Evolutionary conservation across 1,140 invertebrate genomes (phyloP), one percentile per base, ranked within the genome.

Genomic region (Heliconius himera): DNA sequence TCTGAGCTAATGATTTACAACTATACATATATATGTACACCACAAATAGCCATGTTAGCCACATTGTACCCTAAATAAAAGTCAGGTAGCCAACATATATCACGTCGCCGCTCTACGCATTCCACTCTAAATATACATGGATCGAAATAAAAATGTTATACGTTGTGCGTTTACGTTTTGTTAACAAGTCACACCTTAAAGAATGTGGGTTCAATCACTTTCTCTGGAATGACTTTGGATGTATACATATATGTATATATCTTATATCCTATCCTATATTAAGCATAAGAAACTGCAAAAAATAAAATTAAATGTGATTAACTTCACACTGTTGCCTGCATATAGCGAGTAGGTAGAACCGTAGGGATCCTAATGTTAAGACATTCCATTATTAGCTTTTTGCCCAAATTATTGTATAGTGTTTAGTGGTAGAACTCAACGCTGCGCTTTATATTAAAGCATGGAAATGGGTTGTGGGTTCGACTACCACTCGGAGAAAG

Each of bases 61-160:
- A 22, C 81, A 86, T 77, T 85, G 76, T 83, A 77, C 82, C 81
- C 76, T 78, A 82, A 88, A 88, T 88, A 88, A 85, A 84, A 85
- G 76, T 85, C 87, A 88, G 87, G 87, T 88, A 87, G 81, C 70
- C 73, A 13, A 38, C 82, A 82, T 86, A 86, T 85, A 85, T 86
- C 79, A 76, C 49, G 76, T 75, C 72, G 60, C 73, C 76, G 79
- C 78, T 81, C 80, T 82, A 77, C 82, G 82, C 87, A 88, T 88
- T 86, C 83, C 83, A 36, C 49, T 51, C 86, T 85, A 84, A 86
- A 85, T 84, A 85, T 85, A 83, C 72, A 73, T 80, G 66, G 76
- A 66, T 66, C 73, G 78, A 83, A 83, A 83, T 84, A 83, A 84
- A 84, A 86, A 84, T 78, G 60, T 1, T 66, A 66, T 66, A 66